These are phyloP conservation scores for Chirona hameri DNA, from an alignment of 2,888 invertebrate species.

Conservation along the genomic window DNA sequence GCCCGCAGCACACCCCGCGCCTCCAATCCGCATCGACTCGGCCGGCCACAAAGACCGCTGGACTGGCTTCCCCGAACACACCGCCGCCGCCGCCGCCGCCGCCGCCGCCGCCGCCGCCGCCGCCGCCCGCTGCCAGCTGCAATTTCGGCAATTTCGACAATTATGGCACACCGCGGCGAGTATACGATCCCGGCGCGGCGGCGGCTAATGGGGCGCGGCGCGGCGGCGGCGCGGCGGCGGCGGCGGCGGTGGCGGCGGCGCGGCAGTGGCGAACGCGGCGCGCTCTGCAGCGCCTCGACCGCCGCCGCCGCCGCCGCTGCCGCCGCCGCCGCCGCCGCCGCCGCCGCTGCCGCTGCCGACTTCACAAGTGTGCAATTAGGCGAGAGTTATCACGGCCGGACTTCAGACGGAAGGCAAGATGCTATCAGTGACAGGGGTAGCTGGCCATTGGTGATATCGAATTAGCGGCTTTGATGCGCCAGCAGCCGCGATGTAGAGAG, in stretches of 20 bases:
- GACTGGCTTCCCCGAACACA: not conserved
- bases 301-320: too few species aligned
- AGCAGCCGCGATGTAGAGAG: too few species aligned
- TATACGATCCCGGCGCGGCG: not conserved
- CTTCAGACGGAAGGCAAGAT: too few species aligned
- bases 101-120: not conserved
- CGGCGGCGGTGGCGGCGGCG: too few species aligned
- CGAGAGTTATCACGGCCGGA: not conserved
- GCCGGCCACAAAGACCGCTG: not conserved
- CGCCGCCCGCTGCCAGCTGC: not conserved
- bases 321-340: not conserved
- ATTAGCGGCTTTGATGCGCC: too few species aligned
- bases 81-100: not conserved
- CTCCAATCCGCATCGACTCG: too few species aligned
- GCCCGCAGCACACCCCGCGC: too few species aligned
- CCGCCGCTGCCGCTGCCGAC: not conserved
- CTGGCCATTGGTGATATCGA: too few species aligned
- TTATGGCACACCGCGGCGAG: slow-evolving; percentile 1
- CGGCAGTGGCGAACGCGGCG: not conserved
- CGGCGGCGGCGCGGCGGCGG: too few species aligned
- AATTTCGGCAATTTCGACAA: not conserved
- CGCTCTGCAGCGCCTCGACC: too few species aligned
- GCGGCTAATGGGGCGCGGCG: not conserved
- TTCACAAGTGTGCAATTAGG: not conserved
- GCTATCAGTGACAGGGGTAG: too few species aligned